Base-by-base conservation (phyloP, 1,140 invertebrate genomes). In the Caligus rogercresseyi region DNA sequence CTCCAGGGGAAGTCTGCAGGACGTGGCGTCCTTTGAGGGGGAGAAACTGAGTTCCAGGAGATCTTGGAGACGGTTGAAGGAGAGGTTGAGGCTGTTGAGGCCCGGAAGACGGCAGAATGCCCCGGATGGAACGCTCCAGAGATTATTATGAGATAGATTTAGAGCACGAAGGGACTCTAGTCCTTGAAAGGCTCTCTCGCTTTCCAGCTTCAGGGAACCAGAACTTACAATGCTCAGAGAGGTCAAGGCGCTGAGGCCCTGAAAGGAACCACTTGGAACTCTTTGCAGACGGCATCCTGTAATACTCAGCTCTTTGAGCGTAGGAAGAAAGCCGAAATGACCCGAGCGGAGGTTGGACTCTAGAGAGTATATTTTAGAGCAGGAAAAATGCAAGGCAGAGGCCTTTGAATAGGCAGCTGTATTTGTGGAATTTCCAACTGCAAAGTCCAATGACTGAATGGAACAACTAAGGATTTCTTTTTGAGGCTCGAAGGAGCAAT, bases 1-100 rank as follows among this genome's bases (percentile, higher is more conserved):
- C 63, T 79, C 80, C 2, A 89, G 67, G 20, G 78, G 70, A 1
- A 60, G 23, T n/a, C 21, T 25, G 24, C 57, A 60, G 26, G 23
- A 61, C 11, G 24, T 20, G 24, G 25, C 16, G 26, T 43, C 21
- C 25, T 26, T 15, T 1, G 16, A 64, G 70, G 91, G 90, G 19
- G 1, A 84, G 68, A 64, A 43, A 65, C 86, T 87, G 0, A 82
- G 83, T 57, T 85, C 82, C 68, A 86, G 83, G 64, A 89, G 81
- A 70, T 82, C 86, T 56, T 82, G 83, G 52, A 97, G 75, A 68
- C 83, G 81, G 75, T 97, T 97, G 63, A 84, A 81, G 1, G 86
- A 86, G 58, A 93, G 75, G 72, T 95, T 87, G 25, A 96, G 77
- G 11, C 88, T 65, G 25, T 56, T 54, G 1, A 69, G 62, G 19